A percentile compares a stretch with the other conserved stretches of the same genome.
phyloP scores from a whole-genome alignment of 2,113 vertebrate species.

The Puffinus mauretanicus region DNA sequence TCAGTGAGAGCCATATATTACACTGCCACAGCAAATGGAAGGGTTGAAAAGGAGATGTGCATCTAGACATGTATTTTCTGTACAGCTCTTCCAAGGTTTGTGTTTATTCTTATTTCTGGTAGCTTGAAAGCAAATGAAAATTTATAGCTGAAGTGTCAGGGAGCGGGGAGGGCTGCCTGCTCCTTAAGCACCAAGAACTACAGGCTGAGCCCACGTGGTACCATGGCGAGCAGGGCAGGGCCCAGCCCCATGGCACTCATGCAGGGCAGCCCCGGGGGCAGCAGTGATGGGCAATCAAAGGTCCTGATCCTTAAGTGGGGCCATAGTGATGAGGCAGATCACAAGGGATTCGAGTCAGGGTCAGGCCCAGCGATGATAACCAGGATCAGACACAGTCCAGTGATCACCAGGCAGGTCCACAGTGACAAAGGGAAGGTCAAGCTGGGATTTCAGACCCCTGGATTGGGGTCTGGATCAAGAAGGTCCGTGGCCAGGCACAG shows the following conservation, averaged over 20 bases:
- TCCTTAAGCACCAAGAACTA: not conserved
- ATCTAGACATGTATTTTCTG: not conserved
- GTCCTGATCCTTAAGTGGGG: not conserved
- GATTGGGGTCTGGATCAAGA: accelerated
- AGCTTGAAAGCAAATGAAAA: not conserved
- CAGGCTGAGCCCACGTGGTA: not conserved
- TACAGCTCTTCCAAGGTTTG: not conserved
- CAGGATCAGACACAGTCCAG: not conserved
- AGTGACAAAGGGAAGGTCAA: not conserved
- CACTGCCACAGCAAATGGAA: not conserved
- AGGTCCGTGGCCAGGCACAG: too few relatives aligned
- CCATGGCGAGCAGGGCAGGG: not conserved
- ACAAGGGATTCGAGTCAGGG: accelerated
- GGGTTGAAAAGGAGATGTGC: not conserved
- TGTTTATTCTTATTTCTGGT: not conserved
- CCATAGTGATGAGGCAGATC: not conserved
- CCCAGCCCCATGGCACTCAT: not conserved
- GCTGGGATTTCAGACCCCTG: not conserved
- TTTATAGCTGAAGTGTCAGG: not conserved
- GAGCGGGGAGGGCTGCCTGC: not conserved
- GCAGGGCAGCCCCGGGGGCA: not conserved
- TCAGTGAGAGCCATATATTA: not conserved
- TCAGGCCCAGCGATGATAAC: accelerated
- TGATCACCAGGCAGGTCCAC: not conserved
- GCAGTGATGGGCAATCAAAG: not conserved